Conservation (phyloP, 2,113 vertebrate species). For the Castor canadensis region DNA sequence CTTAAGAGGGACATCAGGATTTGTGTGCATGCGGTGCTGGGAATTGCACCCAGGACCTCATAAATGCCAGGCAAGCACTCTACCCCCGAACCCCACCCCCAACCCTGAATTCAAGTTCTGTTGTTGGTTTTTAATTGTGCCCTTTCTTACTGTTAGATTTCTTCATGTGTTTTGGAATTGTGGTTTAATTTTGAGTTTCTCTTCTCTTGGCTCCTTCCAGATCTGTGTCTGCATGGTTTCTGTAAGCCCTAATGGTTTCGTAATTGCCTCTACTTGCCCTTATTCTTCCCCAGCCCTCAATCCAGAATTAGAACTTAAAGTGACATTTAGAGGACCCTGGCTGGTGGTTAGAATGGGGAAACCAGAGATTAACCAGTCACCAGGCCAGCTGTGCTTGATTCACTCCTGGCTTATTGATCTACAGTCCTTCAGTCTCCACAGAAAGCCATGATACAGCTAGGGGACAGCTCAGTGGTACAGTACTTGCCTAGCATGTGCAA, state of each 20-base stretch:
- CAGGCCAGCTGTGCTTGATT: neutral
- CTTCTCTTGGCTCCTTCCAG: neutral
- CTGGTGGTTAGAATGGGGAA: neutral
- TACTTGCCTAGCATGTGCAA: no score
- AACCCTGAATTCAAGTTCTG: neutral
- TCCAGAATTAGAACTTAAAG: neutral
- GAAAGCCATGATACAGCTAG: neutral
- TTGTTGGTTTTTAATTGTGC: neutral
- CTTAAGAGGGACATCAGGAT: neutral
- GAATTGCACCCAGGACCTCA: neutral
- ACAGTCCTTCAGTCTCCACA: neutral
- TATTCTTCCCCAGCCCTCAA: neutral
- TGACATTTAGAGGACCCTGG: neutral
- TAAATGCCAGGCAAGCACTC: no score
- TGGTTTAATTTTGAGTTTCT: neutral
- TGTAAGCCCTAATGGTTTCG: neutral
- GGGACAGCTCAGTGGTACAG: no score
- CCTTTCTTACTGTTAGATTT: neutral
- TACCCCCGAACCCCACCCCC: neutral
- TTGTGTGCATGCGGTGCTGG: neutral
- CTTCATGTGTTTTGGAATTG: neutral
- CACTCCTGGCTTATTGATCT: neutral
- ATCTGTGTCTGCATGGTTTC: neutral
- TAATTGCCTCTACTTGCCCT: neutral
- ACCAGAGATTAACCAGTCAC: neutral